Evolutionary conservation across 2,113 vertebrate species (phyloP).

Genomic region (Corythornis vintsioides): DNA sequence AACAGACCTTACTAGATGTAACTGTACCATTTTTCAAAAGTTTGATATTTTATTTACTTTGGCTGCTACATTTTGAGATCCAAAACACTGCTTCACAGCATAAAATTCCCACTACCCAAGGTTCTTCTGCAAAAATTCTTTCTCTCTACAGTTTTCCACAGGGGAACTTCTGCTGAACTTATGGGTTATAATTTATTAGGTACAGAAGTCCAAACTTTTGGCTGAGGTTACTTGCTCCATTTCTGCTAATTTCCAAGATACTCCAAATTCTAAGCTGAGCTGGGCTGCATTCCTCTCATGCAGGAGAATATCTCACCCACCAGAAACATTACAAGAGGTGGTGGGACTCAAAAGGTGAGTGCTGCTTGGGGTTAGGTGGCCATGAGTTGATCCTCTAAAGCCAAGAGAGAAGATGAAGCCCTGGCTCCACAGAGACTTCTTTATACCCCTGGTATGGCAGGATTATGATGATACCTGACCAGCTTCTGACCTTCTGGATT

Average conservation of each 20-base stretch:
- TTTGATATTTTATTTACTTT: background rate
- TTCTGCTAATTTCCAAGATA: background rate
- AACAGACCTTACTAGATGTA: background rate
- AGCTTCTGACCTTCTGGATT: background rate
- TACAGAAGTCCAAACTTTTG: background rate
- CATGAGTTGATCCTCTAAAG: background rate
- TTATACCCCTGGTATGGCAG: background rate
- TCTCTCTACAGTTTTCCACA: background rate
- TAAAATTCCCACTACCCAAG: background rate
- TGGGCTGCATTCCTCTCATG: background rate
- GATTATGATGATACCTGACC: background rate
- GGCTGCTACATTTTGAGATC: background rate
- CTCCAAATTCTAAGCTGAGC: background rate
- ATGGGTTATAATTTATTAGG: background rate
- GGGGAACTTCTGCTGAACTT: background rate
- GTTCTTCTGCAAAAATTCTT: background rate
- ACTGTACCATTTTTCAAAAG: background rate
- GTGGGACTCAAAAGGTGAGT: background rate
- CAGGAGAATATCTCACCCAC: background rate
- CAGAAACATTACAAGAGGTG: background rate
- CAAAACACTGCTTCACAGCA: background rate
- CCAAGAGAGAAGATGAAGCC: background rate
- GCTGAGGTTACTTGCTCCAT: background rate
- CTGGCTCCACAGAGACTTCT: background rate
- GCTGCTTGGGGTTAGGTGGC: background rate